phyloP scores from a whole-genome alignment of 2,797 vertebrate species.

The Rhynchonycteris naso region DNA sequence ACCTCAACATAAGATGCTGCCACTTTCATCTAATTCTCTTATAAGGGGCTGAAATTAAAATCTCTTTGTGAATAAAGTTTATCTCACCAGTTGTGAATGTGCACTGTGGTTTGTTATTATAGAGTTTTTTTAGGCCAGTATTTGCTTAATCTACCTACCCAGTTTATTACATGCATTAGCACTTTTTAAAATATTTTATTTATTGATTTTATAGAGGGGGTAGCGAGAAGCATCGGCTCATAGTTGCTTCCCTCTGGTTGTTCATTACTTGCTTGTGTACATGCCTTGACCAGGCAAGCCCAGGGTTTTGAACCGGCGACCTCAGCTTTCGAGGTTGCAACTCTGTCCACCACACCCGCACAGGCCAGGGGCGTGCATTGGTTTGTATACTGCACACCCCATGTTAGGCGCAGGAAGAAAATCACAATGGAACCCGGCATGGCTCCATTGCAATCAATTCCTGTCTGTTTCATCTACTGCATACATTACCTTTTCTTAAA shows the following conservation, averaged over 20 bases:
- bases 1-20: conserved; percentile 49
- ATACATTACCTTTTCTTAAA: not conserved
- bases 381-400: not conserved
- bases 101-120: not conserved
- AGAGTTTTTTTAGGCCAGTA: not conserved
- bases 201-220: too few species aligned
- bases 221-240: too few species aligned
- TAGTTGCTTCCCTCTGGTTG: too few species aligned
- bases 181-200: too few species aligned
- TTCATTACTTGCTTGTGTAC: too few species aligned
- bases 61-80: not conserved
- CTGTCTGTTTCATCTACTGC: not conserved
- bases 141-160: conserved; percentile 3
- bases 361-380: not conserved
- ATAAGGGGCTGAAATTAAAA: conserved; percentile 35
- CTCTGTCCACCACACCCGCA: too few species aligned
- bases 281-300: too few species aligned
- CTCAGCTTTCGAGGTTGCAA: too few species aligned
- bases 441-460: not conserved
- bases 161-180: not conserved
- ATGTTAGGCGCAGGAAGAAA: not conserved
- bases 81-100: not conserved
- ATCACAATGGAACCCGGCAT: not conserved
- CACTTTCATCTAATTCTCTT: not conserved
- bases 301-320: too few species aligned